Evolutionary conservation across 2,888 invertebrate genomes (phyloP), one percentile per base, ranked within the genome.

Genomic region (Perizoma flavofasciatum): DNA sequence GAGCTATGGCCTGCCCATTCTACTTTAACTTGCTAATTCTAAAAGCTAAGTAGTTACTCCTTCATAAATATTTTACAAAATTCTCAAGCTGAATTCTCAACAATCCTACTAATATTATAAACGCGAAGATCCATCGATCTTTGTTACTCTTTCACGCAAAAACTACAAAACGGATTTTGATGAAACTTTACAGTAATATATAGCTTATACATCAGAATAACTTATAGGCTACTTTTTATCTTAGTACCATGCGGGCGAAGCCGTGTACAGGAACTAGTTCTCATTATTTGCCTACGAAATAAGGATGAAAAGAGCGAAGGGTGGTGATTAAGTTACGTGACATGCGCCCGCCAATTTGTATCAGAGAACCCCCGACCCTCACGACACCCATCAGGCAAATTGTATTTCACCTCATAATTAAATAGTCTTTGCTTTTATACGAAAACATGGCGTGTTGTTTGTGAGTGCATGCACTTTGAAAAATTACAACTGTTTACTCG

Each of bases 271-370:
- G n/a, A n/a, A n/a, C n/a, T n/a, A n/a, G n/a, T n/a, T n/a, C n/a
- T n/a, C 58, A 52, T 61, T 74, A 73, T 78, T 74, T 78, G 73
- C 67, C 50, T 75, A 68, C 55, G 66, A 60, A 71, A 67, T 69
- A 69, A 69, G 77, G 79, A 77, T 72, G 66, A 44, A 10, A 10
- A 61, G 61, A 53, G 58, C 65, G 68, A 39, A 62, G 88, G 88
- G 88, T 77, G 71, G 76, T 89, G 83, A 92, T 91, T 88, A 82
- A 88, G 87, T 92, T 90, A 90, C 80, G 81, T 81, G 91, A 85
- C 88, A 89, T 88, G 85, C 86, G 79, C 86, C 78, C 83, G 83
- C 85, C 89, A 90, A 90, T 90, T 89, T 89, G 89, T 89, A 85
- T 75, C 79, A 61, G 63, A 75, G 77, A 68, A 77, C 68, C 72